Evolutionary conservation across 2,797 vertebrate species (phyloP), one percentile per base, ranked within the genome.

Genomic region (Taenioides sp.): DNA sequence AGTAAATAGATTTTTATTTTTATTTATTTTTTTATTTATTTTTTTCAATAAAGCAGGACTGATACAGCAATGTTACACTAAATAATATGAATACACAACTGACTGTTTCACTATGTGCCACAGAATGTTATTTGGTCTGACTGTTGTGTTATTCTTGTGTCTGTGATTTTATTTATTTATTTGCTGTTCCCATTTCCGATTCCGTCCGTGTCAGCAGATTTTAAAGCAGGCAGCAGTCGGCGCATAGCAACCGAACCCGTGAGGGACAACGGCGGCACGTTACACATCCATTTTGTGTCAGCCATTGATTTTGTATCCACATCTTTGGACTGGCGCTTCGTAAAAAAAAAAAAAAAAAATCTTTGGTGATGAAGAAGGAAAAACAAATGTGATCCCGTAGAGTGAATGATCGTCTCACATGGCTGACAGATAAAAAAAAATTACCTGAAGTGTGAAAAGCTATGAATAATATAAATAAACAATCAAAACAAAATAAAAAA

Each of bases 211-310:
- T 64, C 34, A 64, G 37, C n/a, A 17, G 37, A 64, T 64, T 64
- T 63, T 63, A 23, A 63, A 22, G 61, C 34, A 64, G 62, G 34
- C 34, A 43, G 37, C 34, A 16, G 37, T 64, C 37, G 37, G 12
- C 23, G n/a, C n/a, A 17, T 16, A 63, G 61, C 62, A 23, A 47
- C 62, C 11, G 34, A 22, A 43, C 34, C 34, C 31, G 7, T 40
- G 22, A 20, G 17, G 28, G 34, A n/a, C 16, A 34, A 37, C 60
- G 37, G 60, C n/a, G 59, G 27, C 59, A 61, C 18, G 34, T 61
- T 34, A 20, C 59, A 54, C 52, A 66, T 37, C 70, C 59, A 67
- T 65, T 40, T n/a, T 43, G 18, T 43, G 61, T 63, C 61, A 23
- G 18, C 37, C 31, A 11, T n/a, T 20, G 27, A 7, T 11, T 20